phyloP scores from a whole-genome alignment of 2,797 vertebrate genomes.

The Acanthornis magna region DNA sequence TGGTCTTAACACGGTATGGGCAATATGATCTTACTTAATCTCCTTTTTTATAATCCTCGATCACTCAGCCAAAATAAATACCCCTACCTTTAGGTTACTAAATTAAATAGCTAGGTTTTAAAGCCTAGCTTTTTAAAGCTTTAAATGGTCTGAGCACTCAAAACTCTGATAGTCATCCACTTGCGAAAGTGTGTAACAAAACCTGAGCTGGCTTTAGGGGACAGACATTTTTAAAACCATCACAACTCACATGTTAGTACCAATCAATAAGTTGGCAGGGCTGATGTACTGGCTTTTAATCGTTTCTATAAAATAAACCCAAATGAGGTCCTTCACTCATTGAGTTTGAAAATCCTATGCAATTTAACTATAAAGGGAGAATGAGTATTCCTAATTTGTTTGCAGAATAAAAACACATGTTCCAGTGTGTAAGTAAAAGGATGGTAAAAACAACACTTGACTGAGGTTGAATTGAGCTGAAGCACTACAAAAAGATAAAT shows the following conservation, averaged over 20 bases:
- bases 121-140: background rate
- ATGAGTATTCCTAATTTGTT: background rate
- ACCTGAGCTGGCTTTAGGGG: background rate
- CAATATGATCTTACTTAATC: conserved; percentile 28
- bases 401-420: background rate
- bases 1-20: background rate
- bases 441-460: background rate
- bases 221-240: background rate
- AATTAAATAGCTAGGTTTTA: background rate
- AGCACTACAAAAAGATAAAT: background rate
- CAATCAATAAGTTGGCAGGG: background rate
- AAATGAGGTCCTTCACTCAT: background rate
- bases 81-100: background rate
- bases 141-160: background rate
- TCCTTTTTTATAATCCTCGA: background rate
- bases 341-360: background rate
- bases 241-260: background rate
- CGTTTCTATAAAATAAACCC: background rate
- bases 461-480: background rate
- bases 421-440: background rate
- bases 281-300: background rate
- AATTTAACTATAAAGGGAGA: background rate
- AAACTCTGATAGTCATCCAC: background rate
- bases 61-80: background rate
- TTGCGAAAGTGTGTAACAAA: background rate